These are phyloP conservation scores for Anneissia japonica DNA, from an alignment of 35 echinoderm and acorn worm species.

Conservation along the genomic window DNA sequence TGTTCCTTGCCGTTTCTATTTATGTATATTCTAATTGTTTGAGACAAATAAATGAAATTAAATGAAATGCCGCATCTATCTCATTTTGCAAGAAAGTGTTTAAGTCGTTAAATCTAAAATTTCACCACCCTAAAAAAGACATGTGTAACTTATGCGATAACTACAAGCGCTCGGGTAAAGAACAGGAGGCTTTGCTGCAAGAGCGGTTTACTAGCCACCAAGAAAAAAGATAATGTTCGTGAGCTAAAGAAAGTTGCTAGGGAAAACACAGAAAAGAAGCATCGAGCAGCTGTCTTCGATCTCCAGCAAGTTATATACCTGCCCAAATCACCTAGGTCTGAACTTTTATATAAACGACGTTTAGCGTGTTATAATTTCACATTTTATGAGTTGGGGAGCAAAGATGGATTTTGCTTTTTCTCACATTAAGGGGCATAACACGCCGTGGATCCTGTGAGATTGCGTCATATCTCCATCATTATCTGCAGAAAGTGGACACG, in stretches of 20 bases:
- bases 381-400: conserved; percentile 46
- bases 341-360: conserved; percentile 56
- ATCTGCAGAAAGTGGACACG: conserved; percentile 18
- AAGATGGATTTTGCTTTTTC: conserved; percentile 39
- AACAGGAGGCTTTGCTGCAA: neutral
- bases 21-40: no score
- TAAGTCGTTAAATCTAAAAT: conserved; percentile 41
- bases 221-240: conserved; percentile 31
- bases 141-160: conserved; percentile 46
- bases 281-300: conserved; percentile 26
- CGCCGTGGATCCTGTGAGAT: conserved; percentile 38
- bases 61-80: no score
- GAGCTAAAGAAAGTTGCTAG: conserved; percentile 12
- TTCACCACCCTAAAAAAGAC: conserved; percentile 58
- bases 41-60: no score
- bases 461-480: conserved; percentile 38
- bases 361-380: conserved; percentile 71
- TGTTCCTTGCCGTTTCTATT: no score
- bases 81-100: conserved; percentile 32
- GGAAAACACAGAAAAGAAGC: neutral
- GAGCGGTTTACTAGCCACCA: neutral
- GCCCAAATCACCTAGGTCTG: conserved; percentile 30
- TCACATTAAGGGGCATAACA: conserved; percentile 38
- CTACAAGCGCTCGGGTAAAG: neutral
- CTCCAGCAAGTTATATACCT: conserved; percentile 66